These are phyloP conservation scores for Tribolium madens DNA, from an alignment of 1,140 invertebrate genomes.

Conservation along the genomic window DNA sequence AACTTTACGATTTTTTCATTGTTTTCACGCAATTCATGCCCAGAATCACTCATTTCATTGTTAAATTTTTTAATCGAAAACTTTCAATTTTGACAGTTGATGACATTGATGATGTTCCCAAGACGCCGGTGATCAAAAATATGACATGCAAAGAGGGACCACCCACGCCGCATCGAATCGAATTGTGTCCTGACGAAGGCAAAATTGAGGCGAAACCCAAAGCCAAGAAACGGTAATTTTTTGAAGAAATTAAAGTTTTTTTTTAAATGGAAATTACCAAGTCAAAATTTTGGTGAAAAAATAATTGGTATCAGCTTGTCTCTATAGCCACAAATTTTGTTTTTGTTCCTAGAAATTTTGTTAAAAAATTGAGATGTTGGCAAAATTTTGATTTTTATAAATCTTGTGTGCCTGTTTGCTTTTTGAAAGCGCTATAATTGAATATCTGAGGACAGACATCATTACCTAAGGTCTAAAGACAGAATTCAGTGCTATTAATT, in stretches of 20 bases:
- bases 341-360: too few species aligned
- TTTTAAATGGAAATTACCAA: too few species aligned
- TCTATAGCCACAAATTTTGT: too few species aligned
- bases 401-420: too few species aligned
- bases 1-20: constrained; percentile 57
- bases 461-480: too few species aligned
- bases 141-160: constrained; percentile 41
- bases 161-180: constrained; percentile 60
- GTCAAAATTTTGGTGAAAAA: too few species aligned
- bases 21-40: constrained; percentile 51
- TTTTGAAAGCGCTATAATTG: too few species aligned
- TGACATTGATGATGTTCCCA: constrained; percentile 1
- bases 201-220: constrained; percentile 44
- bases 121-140: constrained; percentile 24
- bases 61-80: constrained; percentile 33
- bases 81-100: constrained; percentile 42
- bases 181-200: constrained; percentile 53
- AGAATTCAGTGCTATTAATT: too few species aligned
- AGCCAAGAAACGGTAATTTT: constrained; percentile 51
- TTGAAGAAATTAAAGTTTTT: background rate
- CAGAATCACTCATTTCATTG: constrained; percentile 46
- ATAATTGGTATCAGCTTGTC: too few species aligned
- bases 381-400: too few species aligned
- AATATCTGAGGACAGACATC: too few species aligned
- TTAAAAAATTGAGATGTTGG: too few species aligned